Evolutionary conservation across 2,113 vertebrate species (phyloP).

Genomic region (Dolichallabes microphthalmus): DNA sequence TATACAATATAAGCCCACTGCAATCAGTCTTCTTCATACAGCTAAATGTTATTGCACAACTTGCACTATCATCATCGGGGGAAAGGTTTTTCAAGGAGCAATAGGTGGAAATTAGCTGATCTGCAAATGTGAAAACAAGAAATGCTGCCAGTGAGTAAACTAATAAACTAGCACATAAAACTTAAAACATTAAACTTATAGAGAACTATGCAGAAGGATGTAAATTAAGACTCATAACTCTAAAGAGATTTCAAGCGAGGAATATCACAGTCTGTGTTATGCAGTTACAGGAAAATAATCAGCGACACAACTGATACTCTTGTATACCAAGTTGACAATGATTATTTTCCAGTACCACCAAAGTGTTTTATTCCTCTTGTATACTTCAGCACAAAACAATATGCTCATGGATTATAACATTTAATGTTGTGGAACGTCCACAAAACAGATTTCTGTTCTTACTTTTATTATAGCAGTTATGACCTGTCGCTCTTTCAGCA

Average conservation of each 20-base stretch:
- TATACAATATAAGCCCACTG: slow-evolving; percentile 38
- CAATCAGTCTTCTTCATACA: slow-evolving; percentile 40
- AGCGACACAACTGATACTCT: background rate
- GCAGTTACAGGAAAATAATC: background rate
- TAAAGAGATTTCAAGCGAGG: background rate
- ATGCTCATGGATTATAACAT: background rate
- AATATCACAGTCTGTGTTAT: background rate
- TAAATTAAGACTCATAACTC: slow-evolving; percentile 6
- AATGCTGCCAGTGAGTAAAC: background rate
- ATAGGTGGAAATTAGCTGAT: background rate
- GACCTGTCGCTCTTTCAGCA: background rate
- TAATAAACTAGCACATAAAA: background rate
- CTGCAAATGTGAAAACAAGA: background rate
- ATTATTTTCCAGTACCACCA: background rate
- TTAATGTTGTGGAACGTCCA: background rate
- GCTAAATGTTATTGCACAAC: slow-evolving; percentile 40
- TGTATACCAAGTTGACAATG: background rate
- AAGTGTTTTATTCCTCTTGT: background rate
- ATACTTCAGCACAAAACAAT: background rate
- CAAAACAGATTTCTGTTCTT: background rate
- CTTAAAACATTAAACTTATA: background rate
- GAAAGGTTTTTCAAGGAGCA: slow-evolving; percentile 9
- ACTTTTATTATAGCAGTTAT: background rate
- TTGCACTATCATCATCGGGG: slow-evolving; percentile 13
- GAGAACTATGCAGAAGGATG: background rate